These are phyloP conservation scores for Ceratina japonica DNA, from an alignment of 1,140 invertebrate species.

Conservation along the genomic window DNA sequence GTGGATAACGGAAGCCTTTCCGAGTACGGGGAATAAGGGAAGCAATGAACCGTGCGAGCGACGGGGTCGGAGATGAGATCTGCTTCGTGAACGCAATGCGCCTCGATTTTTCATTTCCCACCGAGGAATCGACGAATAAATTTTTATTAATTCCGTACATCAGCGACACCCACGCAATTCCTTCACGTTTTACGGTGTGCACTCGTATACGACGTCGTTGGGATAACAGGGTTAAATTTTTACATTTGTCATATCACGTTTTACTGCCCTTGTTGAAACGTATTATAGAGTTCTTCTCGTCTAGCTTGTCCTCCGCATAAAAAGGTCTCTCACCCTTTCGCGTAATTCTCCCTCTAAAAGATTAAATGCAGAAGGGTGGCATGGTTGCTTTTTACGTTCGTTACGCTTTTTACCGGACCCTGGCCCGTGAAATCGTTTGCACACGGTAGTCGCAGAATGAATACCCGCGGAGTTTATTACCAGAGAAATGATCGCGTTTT, in stretches of 20 bases:
- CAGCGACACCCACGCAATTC: not conserved
- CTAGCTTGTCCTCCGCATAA: not conserved
- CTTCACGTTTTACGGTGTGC: not conserved
- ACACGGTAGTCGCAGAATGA: too few relatives aligned
- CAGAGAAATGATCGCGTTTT: not conserved
- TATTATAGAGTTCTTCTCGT: not conserved
- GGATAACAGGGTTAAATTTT: not conserved
- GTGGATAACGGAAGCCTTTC: not conserved
- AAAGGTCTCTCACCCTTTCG: slow-evolving; percentile 6
- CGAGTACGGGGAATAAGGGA: not conserved
- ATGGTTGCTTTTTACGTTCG: slow-evolving; percentile 33
- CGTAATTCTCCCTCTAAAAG: slow-evolving; percentile 34
- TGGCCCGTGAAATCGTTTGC: too few relatives aligned
- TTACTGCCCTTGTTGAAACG: not conserved
- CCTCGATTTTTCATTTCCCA: not conserved
- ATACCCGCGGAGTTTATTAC: too few relatives aligned
- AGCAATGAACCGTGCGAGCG: not conserved
- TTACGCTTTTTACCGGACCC: too few relatives aligned
- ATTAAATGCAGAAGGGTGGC: slow-evolving; percentile 35
- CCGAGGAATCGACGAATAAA: not conserved
- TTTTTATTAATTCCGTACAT: not conserved
- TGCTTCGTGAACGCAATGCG: not conserved
- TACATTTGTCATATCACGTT: not conserved
- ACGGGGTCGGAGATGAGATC: not conserved
- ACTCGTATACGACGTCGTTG: too few relatives aligned